These are phyloP conservation scores for Phyto melanocephala DNA, from an alignment of 2,888 invertebrate genomes.

Conservation along the genomic window DNA sequence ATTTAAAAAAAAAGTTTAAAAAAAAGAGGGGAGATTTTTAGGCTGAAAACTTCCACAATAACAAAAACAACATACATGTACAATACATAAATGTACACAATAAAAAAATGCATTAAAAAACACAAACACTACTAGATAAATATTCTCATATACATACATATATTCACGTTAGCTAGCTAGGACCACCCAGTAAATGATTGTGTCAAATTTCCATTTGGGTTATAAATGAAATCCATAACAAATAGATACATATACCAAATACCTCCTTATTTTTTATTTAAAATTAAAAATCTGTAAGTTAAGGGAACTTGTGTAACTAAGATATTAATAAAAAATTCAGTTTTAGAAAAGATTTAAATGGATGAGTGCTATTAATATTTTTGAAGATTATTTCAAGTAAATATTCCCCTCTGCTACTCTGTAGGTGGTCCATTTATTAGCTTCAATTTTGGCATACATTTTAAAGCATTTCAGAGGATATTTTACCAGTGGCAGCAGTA, in stretches of 20 bases:
- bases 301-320: neutral
- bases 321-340: too few relatives aligned
- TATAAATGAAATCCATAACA: constrained; percentile 57
- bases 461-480: too few relatives aligned
- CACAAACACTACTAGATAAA: neutral
- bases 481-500: too few relatives aligned
- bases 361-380: too few relatives aligned
- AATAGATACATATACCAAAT: neutral
- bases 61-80: neutral
- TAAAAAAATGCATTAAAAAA: constrained; percentile 17
- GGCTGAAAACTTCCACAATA: constrained; percentile 6
- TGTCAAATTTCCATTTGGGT: constrained; percentile 61
- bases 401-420: too few relatives aligned
- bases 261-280: neutral
- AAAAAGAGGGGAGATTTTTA: constrained; percentile 10
- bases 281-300: neutral
- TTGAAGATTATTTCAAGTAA: too few relatives aligned
- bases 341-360: too few relatives aligned
- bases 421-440: too few relatives aligned
- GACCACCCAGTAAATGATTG: constrained; percentile 63
- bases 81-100: neutral
- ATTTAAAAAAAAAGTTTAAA: constrained; percentile 16
- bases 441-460: too few relatives aligned
- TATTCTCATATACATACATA: neutral
- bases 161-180: neutral